A percentile compares a stretch with the other conserved stretches of the same genome.
Conservation (phyloP, 2,113 vertebrate genomes). For the Lontra canadensis region DNA sequence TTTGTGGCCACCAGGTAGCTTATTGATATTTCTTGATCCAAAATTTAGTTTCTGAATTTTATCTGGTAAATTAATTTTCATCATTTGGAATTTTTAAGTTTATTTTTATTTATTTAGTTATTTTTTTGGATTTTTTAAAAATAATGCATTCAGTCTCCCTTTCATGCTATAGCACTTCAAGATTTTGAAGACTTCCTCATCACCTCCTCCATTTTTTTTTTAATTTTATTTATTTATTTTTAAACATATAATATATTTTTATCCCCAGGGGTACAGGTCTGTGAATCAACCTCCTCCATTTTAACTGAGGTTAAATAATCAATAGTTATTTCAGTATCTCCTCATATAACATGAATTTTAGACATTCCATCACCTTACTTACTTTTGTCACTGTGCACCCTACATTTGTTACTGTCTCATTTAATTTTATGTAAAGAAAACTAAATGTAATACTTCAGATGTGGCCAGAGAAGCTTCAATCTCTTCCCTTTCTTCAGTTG, state of each 20-base stretch:
- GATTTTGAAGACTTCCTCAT: not conserved
- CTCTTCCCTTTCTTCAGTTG: not conserved
- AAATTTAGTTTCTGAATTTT: not conserved
- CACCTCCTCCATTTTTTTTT: accelerated
- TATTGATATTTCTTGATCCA: not conserved
- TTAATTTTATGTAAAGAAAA: not conserved
- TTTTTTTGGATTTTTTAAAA: no score
- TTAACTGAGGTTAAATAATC: not conserved
- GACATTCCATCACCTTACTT: not conserved
- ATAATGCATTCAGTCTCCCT: not conserved
- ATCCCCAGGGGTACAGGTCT: no score
- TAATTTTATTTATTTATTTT: no score
- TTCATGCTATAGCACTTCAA: not conserved
- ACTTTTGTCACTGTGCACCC: not conserved
- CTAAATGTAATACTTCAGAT: not conserved
- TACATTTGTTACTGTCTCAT: not conserved
- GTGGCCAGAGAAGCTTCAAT: not conserved
- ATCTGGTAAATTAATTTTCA: not conserved
- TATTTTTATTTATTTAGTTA: not conserved
- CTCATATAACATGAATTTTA: not conserved
- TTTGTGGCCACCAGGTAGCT: not conserved
- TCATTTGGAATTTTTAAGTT: not conserved
- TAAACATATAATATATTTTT: no score
- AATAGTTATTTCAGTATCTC: not conserved
- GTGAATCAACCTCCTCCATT: accelerated